phyloP scores from a whole-genome alignment of 2,113 vertebrate species.

The Oreochromis aureus region DNA sequence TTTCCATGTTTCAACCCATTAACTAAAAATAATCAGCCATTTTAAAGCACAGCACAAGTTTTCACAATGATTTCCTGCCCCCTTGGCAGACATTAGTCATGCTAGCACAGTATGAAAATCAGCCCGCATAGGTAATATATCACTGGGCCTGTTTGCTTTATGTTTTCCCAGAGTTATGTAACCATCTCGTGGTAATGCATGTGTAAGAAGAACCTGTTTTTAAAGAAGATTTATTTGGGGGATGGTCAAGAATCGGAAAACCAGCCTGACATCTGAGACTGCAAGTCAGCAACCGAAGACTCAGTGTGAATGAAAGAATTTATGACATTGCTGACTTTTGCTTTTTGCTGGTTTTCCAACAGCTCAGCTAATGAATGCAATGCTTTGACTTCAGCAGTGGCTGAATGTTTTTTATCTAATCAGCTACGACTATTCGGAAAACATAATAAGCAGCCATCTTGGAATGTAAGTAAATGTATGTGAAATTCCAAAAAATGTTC shows the following conservation, averaged over 20 bases:
- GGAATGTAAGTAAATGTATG: not conserved
- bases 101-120: not conserved
- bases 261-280: not conserved
- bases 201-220: not conserved
- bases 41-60: not conserved
- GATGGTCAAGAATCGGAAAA: not conserved
- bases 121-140: not conserved
- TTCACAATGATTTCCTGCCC: not conserved
- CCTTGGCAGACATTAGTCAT: not conserved
- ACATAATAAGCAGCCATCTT: not conserved
- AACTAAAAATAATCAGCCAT: not conserved
- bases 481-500: not conserved
- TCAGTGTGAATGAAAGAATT: not conserved
- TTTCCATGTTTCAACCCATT: not conserved
- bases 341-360: not conserved
- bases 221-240: not conserved
- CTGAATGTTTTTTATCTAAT: not conserved
- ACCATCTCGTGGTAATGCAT: not conserved
- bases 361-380: not conserved
- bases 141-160: not conserved
- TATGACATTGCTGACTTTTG: not conserved
- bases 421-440: not conserved
- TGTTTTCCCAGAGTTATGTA: not conserved
- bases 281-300: not conserved
- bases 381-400: not conserved